Percentiles rank a stretch among this genome's conserved stretches.
These are phyloP conservation scores for Labeo rohita DNA, from an alignment of 2,113 vertebrate genomes.

Conservation along the genomic window DNA sequence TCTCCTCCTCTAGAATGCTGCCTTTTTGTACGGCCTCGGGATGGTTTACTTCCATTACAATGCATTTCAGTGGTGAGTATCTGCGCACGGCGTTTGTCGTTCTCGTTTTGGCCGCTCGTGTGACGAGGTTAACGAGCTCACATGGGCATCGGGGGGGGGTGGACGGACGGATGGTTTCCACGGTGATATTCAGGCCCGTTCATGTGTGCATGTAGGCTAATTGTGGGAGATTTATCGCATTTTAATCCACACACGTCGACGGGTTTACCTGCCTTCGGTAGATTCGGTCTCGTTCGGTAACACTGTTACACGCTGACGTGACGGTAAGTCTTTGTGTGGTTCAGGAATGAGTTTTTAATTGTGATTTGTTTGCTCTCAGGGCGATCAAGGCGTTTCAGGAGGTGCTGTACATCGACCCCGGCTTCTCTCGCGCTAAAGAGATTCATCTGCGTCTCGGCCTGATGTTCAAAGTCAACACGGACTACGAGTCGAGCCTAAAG, in stretches of 20 bases:
- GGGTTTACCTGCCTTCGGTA: not conserved
- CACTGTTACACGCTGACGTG: not conserved
- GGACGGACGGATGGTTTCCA: not conserved
- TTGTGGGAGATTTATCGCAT: not conserved
- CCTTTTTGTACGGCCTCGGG: slow-evolving; percentile 99
- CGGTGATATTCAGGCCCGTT: no score
- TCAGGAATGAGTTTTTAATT: not conserved
- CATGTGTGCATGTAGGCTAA: not conserved
- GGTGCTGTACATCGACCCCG: slow-evolving; percentile 97
- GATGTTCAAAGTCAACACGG: slow-evolving; percentile 99
- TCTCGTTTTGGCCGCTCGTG: not conserved
- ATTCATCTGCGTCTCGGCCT: slow-evolving; percentile 98
- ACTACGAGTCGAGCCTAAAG: slow-evolving; percentile 98
- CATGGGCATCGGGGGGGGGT: no score
- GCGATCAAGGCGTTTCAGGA: slow-evolving; percentile 99
- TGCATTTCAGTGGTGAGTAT: slow-evolving; percentile 98
- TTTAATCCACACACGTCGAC: not conserved
- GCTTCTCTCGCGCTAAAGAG: slow-evolving; percentile 96
- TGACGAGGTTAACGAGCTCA: not conserved
- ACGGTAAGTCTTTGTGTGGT: not conserved
- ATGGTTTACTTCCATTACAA: slow-evolving; percentile 99
- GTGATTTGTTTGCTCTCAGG: slow-evolving; percentile 72
- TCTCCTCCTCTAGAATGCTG: slow-evolving; percentile 84
- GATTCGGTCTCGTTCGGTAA: not conserved
- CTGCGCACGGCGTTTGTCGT: no score